Conservation (phyloP, 2,888 invertebrate genomes). For the Endotricha flammealis region DNA sequence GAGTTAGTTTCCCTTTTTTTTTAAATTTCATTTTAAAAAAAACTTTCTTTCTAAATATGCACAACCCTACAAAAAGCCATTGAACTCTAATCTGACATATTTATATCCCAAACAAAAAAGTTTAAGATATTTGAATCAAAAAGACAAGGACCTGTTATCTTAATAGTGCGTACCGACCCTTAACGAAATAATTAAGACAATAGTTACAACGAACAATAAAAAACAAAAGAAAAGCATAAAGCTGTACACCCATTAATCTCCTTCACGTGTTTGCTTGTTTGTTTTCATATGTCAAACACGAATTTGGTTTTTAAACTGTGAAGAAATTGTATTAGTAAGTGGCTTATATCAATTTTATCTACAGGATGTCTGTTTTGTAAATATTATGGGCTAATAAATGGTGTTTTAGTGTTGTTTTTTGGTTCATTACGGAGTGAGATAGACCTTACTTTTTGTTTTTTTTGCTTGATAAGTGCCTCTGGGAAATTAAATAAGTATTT, state of each 20-base stretch:
- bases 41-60: no score
- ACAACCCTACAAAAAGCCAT: conserved; percentile 17
- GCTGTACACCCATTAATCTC: conserved; percentile 50
- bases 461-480: no score
- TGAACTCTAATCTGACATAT: conserved; percentile 25
- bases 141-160: conserved; percentile 45
- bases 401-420: background rate
- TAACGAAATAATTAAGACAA: conserved; percentile 66
- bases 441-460: background rate
- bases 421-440: background rate
- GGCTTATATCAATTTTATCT: conserved; percentile 35
- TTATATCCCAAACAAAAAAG: conserved; percentile 28
- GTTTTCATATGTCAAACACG: conserved; percentile 55
- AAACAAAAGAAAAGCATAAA: conserved; percentile 24
- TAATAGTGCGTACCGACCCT: conserved; percentile 40
- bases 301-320: conserved; percentile 47
- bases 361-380: conserved; percentile 18
- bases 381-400: conserved; percentile 32
- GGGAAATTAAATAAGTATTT: no score
- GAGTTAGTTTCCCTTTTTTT: no score
- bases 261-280: conserved; percentile 49
- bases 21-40: no score
- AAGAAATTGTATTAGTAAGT: conserved; percentile 34
- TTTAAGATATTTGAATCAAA: conserved; percentile 24
- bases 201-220: conserved; percentile 34